phyloP scores from a whole-genome alignment of 2,113 vertebrate species.

The Otus sunia region DNA sequence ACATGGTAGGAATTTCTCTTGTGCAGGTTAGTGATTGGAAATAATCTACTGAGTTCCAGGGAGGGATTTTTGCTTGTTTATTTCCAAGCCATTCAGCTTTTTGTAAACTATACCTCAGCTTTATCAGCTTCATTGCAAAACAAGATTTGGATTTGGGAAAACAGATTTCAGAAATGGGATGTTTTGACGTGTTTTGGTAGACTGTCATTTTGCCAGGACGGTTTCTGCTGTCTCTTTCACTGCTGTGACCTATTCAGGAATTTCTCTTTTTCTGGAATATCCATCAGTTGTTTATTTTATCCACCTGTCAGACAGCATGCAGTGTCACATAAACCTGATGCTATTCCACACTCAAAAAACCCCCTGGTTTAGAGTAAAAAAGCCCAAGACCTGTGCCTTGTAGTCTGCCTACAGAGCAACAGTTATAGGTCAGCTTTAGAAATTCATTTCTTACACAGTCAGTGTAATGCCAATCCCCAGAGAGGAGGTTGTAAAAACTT shows the following conservation, averaged over 20 bases:
- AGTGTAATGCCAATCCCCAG: not conserved
- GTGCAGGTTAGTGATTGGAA: not conserved
- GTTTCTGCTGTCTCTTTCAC: not conserved
- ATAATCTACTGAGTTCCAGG: not conserved
- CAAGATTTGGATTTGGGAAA: not conserved
- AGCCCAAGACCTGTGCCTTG: not conserved
- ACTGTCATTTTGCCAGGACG: not conserved
- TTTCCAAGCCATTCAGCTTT: not conserved
- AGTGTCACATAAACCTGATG: conserved; percentile 1
- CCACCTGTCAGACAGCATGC: conserved; percentile 5
- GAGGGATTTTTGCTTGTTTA: not conserved
- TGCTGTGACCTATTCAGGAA: not conserved
- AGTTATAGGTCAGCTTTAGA: conserved; percentile 42
- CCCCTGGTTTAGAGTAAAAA: not conserved
- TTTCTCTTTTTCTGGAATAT: not conserved
- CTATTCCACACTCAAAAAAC: not conserved
- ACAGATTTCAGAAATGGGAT: not conserved
- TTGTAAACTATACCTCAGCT: not conserved
- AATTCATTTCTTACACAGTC: not conserved
- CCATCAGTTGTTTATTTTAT: not conserved
- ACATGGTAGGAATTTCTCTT: not conserved
- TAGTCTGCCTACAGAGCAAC: conserved; percentile 44
- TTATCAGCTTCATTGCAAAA: not conserved
- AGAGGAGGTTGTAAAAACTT: conserved; percentile 41
- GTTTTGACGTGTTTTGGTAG: not conserved